Percentiles rank a stretch among this genome's conserved stretches.
Conservation (phyloP, 1,140 invertebrate genomes). For the Musca domestica region DNA sequence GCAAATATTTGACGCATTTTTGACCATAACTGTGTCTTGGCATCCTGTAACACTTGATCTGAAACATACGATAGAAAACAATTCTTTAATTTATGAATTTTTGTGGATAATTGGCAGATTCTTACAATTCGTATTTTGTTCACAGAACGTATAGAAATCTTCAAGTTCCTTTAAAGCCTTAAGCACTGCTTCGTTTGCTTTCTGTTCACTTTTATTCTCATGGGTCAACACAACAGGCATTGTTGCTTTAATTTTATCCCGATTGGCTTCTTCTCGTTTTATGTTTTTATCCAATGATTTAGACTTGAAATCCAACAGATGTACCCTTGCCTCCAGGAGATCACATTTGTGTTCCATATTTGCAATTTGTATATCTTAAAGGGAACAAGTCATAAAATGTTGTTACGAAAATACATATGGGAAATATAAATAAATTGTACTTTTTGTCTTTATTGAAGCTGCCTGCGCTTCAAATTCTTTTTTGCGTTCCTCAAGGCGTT, state of each 20-base stretch:
- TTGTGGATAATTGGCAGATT: neutral
- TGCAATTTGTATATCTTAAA: constrained; percentile 42
- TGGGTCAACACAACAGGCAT: constrained; percentile 41
- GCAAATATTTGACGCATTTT: constrained; percentile 41
- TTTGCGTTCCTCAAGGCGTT: constrained; percentile 29
- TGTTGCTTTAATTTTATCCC: constrained; percentile 34
- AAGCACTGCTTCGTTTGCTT: constrained; percentile 37
- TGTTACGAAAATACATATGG: neutral
- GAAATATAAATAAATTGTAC: constrained; percentile 28
- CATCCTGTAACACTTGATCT: constrained; percentile 28
- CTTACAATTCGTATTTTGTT: constrained; percentile 25
- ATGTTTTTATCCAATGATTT: constrained; percentile 32
- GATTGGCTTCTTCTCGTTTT: constrained; percentile 35
- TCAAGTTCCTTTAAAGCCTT: constrained; percentile 41
- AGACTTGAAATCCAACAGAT: constrained; percentile 38
- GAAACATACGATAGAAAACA: neutral
- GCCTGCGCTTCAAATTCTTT: constrained; percentile 36
- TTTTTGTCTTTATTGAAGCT: constrained; percentile 40
- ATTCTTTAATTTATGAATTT: neutral
- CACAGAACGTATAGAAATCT: constrained; percentile 37
- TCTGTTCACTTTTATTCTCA: constrained; percentile 39
- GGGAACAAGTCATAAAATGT: neutral
- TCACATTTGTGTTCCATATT: constrained; percentile 35
- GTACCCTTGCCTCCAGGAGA: constrained; percentile 29
- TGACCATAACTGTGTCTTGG: constrained; percentile 39